Conservation (phyloP, 1,140 invertebrate species). For the Lineus longissimus region DNA sequence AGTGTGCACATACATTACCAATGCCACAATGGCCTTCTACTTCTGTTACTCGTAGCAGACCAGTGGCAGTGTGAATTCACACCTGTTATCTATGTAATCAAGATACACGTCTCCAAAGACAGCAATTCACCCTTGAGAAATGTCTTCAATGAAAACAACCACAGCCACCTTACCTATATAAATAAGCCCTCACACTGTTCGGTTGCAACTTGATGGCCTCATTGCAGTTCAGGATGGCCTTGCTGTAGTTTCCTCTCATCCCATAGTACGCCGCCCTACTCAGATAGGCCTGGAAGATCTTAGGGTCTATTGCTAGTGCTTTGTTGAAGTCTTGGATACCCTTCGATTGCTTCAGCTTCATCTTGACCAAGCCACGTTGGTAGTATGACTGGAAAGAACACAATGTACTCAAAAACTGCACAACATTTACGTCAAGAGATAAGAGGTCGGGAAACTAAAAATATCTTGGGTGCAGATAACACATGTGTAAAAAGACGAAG, state of each 20-base stretch:
- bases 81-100: no score
- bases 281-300: conserved; percentile 51
- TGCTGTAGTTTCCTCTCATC: conserved; percentile 42
- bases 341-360: conserved; percentile 40
- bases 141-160: no score
- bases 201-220: conserved; percentile 51
- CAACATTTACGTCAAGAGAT: no score
- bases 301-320: conserved; percentile 49
- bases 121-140: no score
- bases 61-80: no score
- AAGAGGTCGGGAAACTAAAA: not conserved
- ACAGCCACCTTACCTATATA: conserved; percentile 41
- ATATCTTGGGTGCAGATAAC: not conserved
- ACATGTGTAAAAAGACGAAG: no score
- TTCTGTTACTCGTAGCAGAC: no score
- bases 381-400: conserved; percentile 40
- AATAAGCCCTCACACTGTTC: conserved; percentile 48
- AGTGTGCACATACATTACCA: no score
- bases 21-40: no score
- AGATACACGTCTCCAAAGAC: not conserved
- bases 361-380: conserved; percentile 42
- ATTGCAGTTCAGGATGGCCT: conserved; percentile 55
- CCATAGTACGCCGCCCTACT: conserved; percentile 51
- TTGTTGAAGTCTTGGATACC: conserved; percentile 51
- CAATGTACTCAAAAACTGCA: not conserved